Percentiles rank a stretch among this genome's conserved stretches.
Conservation (phyloP, 2,888 invertebrate species). For the Polymixis flavicincta region DNA sequence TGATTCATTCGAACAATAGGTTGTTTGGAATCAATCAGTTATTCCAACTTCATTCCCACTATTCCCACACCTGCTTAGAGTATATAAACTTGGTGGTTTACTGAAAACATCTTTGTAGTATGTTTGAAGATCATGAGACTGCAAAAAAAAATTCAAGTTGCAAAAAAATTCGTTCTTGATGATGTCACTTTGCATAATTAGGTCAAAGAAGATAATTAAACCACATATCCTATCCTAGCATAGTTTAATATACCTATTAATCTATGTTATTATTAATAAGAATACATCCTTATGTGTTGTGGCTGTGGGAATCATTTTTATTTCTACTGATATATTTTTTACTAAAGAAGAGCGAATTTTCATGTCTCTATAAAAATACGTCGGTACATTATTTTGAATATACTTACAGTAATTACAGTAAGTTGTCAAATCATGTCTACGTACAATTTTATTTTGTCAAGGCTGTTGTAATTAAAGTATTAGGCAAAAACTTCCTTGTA, state of each 20-base stretch:
- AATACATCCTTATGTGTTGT: not conserved
- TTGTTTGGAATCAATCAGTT: slow-evolving; percentile 23
- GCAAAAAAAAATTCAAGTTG: not conserved
- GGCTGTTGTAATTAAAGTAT: not conserved
- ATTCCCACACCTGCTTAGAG: slow-evolving; percentile 11
- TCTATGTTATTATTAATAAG: not conserved
- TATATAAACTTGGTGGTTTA: not conserved
- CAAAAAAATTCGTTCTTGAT: slow-evolving; percentile 32
- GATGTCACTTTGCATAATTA: slow-evolving; percentile 59
- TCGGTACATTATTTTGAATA: not conserved
- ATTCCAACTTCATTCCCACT: slow-evolving; percentile 18
- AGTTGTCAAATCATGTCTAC: too few relatives aligned
- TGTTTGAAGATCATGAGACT: not conserved
- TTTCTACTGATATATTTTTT: not conserved
- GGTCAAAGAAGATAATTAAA: slow-evolving; percentile 45
- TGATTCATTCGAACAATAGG: slow-evolving; percentile 44
- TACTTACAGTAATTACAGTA: not conserved
- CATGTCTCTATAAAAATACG: not conserved
- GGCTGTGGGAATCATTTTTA: not conserved
- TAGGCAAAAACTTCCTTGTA: not conserved
- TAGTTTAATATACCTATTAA: not conserved
- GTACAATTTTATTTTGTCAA: not conserved
- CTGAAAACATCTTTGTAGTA: not conserved
- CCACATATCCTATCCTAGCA: not conserved
- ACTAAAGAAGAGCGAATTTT: not conserved